phyloP scores from a whole-genome alignment of 2,113 vertebrate genomes.

The Psittacula cyanocephala region DNA sequence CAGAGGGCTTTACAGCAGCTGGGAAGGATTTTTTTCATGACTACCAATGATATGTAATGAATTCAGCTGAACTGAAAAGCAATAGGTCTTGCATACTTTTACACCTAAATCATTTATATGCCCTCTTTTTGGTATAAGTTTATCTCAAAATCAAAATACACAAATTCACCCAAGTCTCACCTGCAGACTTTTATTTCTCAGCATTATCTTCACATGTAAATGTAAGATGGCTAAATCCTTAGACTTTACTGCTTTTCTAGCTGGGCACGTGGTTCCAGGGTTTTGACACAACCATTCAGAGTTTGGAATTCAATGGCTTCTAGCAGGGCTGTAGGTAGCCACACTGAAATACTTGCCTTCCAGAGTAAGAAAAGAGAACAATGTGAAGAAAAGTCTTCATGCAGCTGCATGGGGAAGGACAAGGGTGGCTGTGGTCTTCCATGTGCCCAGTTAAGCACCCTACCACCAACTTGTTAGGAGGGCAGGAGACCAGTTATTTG shows the following conservation, averaged over 20 bases:
- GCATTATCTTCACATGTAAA: not conserved
- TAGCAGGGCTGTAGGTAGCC: not conserved
- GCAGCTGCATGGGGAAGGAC: not conserved
- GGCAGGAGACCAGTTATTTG: not conserved
- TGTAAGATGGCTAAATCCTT: not conserved
- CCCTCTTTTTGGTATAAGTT: not conserved
- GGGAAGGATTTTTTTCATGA: not conserved
- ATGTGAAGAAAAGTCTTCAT: not conserved
- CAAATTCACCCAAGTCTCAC: not conserved
- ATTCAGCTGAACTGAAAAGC: not conserved
- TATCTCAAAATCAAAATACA: not conserved
- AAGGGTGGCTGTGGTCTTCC: not conserved
- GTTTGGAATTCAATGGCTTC: not conserved
- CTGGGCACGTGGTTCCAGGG: not conserved
- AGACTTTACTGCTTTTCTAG: not conserved
- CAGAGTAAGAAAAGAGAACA: not conserved
- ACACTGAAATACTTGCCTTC: not conserved
- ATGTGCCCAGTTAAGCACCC: rapidly evolving
- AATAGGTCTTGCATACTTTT: not conserved
- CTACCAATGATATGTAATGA: not conserved
- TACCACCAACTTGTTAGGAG: not conserved
- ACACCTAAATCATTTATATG: not conserved
- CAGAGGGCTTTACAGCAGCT: not conserved
- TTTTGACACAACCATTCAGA: not conserved
- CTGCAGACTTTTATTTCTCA: not conserved